Evolutionary conservation across 2,113 vertebrate species (phyloP).

Genomic region (Aramus guarauna): DNA sequence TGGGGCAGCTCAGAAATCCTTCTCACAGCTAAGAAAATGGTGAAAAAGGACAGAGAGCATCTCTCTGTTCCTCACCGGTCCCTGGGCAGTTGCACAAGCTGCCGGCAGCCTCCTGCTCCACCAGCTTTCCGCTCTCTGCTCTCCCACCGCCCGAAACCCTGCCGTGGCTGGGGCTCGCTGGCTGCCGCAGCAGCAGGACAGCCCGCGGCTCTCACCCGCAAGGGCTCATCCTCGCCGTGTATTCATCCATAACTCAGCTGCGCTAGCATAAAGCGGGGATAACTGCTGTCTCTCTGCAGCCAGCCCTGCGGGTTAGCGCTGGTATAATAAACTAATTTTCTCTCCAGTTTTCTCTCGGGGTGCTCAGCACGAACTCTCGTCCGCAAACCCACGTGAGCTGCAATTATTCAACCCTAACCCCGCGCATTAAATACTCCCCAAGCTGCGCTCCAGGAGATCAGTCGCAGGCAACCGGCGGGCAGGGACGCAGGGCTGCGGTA

Average conservation of each 20-base stretch:
- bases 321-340: neutral
- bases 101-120: neutral
- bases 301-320: neutral
- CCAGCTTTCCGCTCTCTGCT: neutral
- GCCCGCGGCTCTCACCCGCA: rapidly evolving
- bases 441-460: neutral
- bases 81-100: neutral
- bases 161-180: neutral
- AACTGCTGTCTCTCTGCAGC: neutral
- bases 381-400: neutral
- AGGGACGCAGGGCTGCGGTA: neutral
- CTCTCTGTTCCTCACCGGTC: neutral
- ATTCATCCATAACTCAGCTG: neutral
- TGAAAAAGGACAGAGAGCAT: neutral
- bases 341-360: neutral
- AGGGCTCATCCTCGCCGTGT: neutral
- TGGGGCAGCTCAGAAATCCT: neutral
- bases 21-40: neutral
- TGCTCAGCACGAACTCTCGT: neutral
- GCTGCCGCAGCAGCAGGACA: neutral
- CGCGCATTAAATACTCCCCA: neutral
- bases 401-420: neutral
- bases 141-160: neutral
- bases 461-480: neutral
- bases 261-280: rapidly evolving